These are phyloP conservation scores for Leptodactylus fuscus DNA, from an alignment of 2,113 vertebrate species.

Conservation along the genomic window DNA sequence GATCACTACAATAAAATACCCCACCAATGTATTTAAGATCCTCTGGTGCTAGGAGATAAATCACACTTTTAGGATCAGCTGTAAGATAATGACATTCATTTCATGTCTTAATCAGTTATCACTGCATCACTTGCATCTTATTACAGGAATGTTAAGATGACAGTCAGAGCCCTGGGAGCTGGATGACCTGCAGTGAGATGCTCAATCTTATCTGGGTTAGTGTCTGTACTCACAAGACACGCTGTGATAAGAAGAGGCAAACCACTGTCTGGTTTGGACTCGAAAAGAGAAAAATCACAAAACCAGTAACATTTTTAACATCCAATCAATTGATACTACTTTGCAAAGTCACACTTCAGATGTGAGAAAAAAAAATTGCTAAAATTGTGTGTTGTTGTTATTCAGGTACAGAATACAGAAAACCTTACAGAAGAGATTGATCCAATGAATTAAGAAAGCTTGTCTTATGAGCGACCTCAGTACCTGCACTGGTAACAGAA, in stretches of 20 bases:
- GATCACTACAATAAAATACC: background rate
- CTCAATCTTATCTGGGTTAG: background rate
- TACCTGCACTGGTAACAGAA: too few species aligned
- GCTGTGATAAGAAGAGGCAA: constrained; percentile 1
- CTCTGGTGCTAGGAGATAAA: background rate
- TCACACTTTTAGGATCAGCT: background rate
- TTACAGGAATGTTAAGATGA: constrained; percentile 34
- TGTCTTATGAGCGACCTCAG: too few species aligned
- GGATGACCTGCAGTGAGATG: background rate
- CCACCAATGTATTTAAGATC: background rate
- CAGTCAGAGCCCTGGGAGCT: constrained; percentile 42
- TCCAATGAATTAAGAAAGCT: too few species aligned
- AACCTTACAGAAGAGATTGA: too few species aligned
- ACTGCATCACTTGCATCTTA: constrained; percentile 40
- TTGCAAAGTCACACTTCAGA: too few species aligned
- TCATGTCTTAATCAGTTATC: constrained; percentile 9
- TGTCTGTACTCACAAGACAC: background rate
- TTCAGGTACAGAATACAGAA: too few species aligned
- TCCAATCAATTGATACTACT: too few species aligned
- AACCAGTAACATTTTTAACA: background rate
- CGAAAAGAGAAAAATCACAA: background rate
- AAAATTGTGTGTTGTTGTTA: too few species aligned
- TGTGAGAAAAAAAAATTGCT: too few species aligned
- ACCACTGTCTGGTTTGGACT: constrained; percentile 48
- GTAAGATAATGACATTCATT: constrained; percentile 32